These are phyloP conservation scores for Chloebia gouldiae DNA, from an alignment of 2,113 vertebrate genomes.

Conservation along the genomic window DNA sequence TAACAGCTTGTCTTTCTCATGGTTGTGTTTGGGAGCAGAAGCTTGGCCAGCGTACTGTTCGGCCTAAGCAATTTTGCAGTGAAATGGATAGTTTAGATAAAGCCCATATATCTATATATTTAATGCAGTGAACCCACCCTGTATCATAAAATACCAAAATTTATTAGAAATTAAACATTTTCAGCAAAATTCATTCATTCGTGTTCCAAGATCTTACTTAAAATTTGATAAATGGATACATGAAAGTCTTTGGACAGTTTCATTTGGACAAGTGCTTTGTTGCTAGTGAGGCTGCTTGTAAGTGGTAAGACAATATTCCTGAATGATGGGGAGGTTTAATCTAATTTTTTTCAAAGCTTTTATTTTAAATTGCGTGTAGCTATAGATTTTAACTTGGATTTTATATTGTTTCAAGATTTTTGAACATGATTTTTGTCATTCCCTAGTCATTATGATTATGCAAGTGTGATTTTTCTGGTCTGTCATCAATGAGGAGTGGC, in stretches of 20 bases:
- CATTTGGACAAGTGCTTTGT: not conserved
- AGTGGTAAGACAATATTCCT: not conserved
- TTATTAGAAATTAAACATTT: not conserved
- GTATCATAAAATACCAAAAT: not conserved
- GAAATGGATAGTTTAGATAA: not conserved
- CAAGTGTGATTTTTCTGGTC: slow-evolving; percentile 51
- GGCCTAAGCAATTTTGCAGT: not conserved
- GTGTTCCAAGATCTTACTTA: not conserved
- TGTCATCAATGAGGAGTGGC: slow-evolving; percentile 36
- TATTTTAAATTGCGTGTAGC: not conserved
- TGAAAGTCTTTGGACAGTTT: not conserved
- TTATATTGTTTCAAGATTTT: slow-evolving; percentile 6
- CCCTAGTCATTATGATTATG: not conserved
- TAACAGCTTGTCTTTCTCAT: not conserved
- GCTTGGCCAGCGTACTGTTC: not conserved
- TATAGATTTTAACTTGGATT: not conserved
- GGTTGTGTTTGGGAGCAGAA: not conserved
- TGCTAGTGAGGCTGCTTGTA: not conserved
- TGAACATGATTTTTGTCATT: slow-evolving; percentile 2
- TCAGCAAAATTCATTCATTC: not conserved
- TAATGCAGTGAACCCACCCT: not conserved
- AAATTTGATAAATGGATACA: not conserved
- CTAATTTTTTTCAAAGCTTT: not conserved
- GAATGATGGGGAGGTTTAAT: not conserved
- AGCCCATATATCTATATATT: not conserved